Base-by-base conservation (phyloP, 2,888 invertebrate genomes). In the Apotomis turbidana region DNA sequence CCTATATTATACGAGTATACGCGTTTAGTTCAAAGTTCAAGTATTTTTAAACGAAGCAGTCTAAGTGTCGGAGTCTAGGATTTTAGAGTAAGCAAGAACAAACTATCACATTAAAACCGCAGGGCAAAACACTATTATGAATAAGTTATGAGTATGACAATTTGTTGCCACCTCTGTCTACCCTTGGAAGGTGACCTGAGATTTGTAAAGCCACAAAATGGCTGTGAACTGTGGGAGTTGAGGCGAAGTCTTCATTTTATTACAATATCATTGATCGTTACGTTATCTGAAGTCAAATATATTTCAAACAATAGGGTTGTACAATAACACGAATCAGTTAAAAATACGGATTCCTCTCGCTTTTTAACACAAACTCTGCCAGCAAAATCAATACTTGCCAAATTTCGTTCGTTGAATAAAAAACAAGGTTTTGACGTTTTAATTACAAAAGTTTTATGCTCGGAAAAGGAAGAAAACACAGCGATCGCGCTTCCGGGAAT, bases 351-450 rank as follows among this genome's bases (percentile, higher is more conserved):
- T 49, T 10, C 52, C 54, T 60, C 38, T 44, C 58, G 27, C 10
- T 55, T 55, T 61, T 46, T 15, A 58, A 27, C n/a, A 5, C 12
- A 51, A 6, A 55, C 58, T 52, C n/a, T 52, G 0, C 41, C 52
- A 38, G 54, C 6, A 51, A 67, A 67, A 71, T 62, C 67, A 71
- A 71, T 71, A 71, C 61, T 71, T 55, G 55, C 27, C 67, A 13
- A 68, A 58, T 68, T 68, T 62, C 61, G 44, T 67, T 27, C 51
- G 61, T 57, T 62, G 71, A 62, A 71, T 71, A 71, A 68, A 69
- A 67, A 71, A 62, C 71, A 68, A 62, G 62, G 67, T 57, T 61
- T 72, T 63, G 72, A 72, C 72, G 59, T 72, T 68, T 68, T 72
- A 68, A 72, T 72, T 72, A 68, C 58, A 59, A 72, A 72, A 72